phyloP scores from a whole-genome alignment of 2,113 vertebrate genomes.

The Oryzias celebensis region DNA sequence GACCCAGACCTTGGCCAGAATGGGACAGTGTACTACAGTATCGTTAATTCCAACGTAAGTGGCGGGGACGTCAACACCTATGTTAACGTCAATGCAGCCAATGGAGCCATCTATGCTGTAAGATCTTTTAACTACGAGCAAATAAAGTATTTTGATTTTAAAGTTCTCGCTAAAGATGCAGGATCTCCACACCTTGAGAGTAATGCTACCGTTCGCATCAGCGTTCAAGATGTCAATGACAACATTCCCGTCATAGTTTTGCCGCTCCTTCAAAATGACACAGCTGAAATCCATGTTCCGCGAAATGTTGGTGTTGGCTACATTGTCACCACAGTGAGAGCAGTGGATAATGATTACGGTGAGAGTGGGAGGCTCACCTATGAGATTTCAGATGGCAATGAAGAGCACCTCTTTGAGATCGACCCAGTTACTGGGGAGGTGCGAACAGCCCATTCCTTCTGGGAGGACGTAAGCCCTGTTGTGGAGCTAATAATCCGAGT shows the following conservation, averaged over 20 bases:
- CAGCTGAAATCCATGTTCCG: constrained; percentile 94
- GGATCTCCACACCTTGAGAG: constrained; percentile 95
- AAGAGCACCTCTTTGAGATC: constrained; percentile 95
- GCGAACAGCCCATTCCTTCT: constrained; percentile 90
- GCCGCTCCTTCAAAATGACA: constrained; percentile 92
- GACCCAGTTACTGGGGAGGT: constrained; percentile 92
- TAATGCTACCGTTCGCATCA: constrained; percentile 92
- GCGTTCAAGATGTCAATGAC: constrained; percentile 94
- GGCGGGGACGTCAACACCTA: constrained; percentile 97
- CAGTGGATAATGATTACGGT: constrained; percentile 94
- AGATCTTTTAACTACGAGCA: constrained; percentile 98
- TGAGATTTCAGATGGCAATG: constrained; percentile 95
- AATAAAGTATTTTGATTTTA: constrained; percentile 97
- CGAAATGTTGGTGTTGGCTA: constrained; percentile 95
- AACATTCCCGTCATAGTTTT: constrained; percentile 95
- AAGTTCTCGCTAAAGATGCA: constrained; percentile 92
- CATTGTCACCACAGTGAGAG: constrained; percentile 90
- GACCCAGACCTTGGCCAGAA: constrained; percentile 96
- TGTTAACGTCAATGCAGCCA: constrained; percentile 95
- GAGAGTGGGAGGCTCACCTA: constrained; percentile 96
- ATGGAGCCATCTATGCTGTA: constrained; percentile 96
- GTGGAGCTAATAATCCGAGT: constrained; percentile 95
- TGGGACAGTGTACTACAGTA: constrained; percentile 95
- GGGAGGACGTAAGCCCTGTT: constrained; percentile 91
- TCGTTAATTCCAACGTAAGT: constrained; percentile 92